Base-by-base conservation (phyloP, 2,888 invertebrate species). In the Lochmaea crataegi region DNA sequence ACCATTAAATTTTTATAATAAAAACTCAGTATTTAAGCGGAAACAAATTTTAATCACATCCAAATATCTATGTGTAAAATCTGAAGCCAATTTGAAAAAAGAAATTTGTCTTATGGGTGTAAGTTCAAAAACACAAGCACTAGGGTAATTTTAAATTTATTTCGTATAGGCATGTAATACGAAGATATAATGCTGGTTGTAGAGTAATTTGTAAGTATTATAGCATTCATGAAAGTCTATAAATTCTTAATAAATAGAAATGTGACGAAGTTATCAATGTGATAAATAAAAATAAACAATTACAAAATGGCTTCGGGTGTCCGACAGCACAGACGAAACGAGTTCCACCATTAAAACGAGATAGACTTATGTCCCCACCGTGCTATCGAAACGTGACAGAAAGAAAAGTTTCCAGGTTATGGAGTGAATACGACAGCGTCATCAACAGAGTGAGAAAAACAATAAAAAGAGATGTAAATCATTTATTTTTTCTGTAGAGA, bases 221-320 rank as follows among this genome's bases (percentile, higher is more conserved):
- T 18, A 53, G 11, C 53, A 18, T 18, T 51, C n/a, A 14, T 14
- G 18, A 56, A 53, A 16, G 48, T 22, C 26, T 18, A 32, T 57
- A 63, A 51, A 69, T 63, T 69, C 53, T 63, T 61, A 69, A 69
- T 48, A 68, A 68, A 61, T 51, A 61, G 38, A 38, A 68, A 68
- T 57, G 53, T 56, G 68, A 72, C 57, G 69, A 68, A 69, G 63
- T 69, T 51, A 69, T 69, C 69, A 53, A 53, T 69, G 65, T 69
- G 73, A 76, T 71, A 77, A 78, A 76, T 71, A 75, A 78, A 76
- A 75, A 76, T 70, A 64, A 71, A 80, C 82, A 82, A 81, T 82
- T 82, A 82, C 84, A 85, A 85, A 84, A 85, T 85, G 85, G 85
- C 85, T 84, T 84, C 84, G 83, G 77, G 64, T 77, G 76, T 79